Evolutionary conservation across 2,113 vertebrate species (phyloP).

Genomic region (Sylvietta virens): DNA sequence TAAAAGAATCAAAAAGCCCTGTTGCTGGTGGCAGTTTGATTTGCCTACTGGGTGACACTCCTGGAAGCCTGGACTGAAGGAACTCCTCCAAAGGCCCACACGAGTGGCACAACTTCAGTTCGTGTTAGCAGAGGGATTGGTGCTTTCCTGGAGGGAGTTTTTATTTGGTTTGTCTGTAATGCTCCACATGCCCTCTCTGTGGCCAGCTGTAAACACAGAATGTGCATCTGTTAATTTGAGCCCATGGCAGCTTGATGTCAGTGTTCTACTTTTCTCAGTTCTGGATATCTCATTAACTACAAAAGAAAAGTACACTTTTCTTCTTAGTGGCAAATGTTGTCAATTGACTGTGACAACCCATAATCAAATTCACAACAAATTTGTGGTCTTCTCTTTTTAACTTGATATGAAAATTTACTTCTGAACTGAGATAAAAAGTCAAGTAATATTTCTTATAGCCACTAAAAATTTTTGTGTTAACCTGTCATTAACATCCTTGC

Average conservation of each 20-base stretch:
- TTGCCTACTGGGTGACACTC: neutral
- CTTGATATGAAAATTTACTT: neutral
- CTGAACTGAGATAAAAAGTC: neutral
- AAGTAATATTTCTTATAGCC: neutral
- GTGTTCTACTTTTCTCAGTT: neutral
- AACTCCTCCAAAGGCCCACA: neutral
- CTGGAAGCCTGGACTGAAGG: neutral
- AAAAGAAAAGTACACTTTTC: neutral
- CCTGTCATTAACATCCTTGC: neutral
- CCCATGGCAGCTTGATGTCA: neutral
- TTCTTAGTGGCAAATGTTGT: neutral
- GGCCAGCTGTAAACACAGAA: neutral
- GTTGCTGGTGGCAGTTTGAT: neutral
- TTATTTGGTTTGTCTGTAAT: neutral
- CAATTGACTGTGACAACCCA: neutral
- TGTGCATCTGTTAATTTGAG: neutral
- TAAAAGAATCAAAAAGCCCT: neutral
- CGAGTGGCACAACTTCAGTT: accelerated
- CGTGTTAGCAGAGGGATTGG: neutral
- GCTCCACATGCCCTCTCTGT: neutral
- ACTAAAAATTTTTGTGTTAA: neutral
- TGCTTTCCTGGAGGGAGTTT: neutral
- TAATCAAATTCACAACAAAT: neutral
- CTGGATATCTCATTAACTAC: neutral
- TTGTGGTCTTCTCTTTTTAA: neutral